Conservation (phyloP, 2,113 vertebrate genomes). For the Melospiza melodia region DNA sequence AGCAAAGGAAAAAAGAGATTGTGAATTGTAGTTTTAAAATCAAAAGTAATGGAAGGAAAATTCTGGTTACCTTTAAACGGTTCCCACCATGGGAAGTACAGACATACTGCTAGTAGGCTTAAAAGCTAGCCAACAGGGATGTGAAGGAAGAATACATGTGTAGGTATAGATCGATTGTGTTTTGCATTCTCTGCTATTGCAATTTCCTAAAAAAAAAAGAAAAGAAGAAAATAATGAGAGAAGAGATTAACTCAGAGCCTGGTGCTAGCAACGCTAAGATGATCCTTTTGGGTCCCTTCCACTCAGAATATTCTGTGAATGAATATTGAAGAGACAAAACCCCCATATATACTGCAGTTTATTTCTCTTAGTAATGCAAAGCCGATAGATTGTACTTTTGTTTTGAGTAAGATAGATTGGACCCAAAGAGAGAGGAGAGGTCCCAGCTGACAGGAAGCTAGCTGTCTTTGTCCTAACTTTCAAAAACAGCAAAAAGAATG, state of each 20-base stretch:
- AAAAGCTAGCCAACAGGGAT: background rate
- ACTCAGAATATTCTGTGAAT: background rate
- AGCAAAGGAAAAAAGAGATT: background rate
- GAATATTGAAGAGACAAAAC: background rate
- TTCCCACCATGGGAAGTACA: background rate
- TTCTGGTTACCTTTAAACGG: background rate
- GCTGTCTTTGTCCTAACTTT: background rate
- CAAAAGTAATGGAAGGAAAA: background rate
- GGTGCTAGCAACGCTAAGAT: background rate
- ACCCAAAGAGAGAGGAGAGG: background rate
- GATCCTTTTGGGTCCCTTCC: background rate
- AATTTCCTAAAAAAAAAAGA: background rate
- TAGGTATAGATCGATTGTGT: background rate
- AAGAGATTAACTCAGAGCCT: background rate
- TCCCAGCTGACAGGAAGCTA: background rate
- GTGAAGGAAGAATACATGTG: background rate
- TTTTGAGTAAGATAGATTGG: background rate
- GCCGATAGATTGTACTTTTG: background rate
- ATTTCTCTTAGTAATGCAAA: background rate
- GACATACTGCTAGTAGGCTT: background rate
- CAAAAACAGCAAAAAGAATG: background rate
- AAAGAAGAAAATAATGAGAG: background rate
- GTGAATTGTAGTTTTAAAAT: background rate
- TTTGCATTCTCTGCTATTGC: background rate
- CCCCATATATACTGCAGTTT: background rate